phyloP scores from a whole-genome alignment of 2,113 vertebrate species.

The Ramphastos sulfuratus region DNA sequence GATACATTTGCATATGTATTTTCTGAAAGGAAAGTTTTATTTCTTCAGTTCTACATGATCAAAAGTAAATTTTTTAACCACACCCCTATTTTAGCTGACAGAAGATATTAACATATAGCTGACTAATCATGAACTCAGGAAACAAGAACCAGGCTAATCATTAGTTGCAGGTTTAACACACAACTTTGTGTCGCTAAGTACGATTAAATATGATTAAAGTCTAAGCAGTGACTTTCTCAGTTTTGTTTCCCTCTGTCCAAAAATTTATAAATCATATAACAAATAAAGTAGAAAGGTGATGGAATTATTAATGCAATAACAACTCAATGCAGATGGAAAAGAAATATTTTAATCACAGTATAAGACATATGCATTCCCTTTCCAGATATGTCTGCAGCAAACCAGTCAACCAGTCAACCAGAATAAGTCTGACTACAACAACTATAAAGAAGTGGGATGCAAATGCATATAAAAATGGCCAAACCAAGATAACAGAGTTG shows the following conservation, averaged over 20 bases:
- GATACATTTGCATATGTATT: neutral
- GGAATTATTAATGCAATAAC: neutral
- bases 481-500: neutral
- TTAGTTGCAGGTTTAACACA: slow-evolving; percentile 15
- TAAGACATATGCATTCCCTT: neutral
- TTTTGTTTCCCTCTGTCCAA: neutral
- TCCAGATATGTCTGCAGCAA: neutral
- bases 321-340: neutral
- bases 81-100: neutral
- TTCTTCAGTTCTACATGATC: neutral
- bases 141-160: neutral
- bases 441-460: neutral
- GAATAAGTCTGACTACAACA: neutral
- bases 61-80: neutral
- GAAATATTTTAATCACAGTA: neutral
- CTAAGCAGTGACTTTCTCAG: slow-evolving; percentile 23
- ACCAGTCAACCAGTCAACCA: neutral
- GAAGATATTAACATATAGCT: neutral
- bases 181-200: neutral
- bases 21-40: neutral
- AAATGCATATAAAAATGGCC: neutral
- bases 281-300: neutral
- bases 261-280: neutral
- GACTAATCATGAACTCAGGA: neutral
- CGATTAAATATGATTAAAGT: slow-evolving; percentile 43